phyloP scores from a whole-genome alignment of 2,113 vertebrate genomes.

The Gambusia affinis region DNA sequence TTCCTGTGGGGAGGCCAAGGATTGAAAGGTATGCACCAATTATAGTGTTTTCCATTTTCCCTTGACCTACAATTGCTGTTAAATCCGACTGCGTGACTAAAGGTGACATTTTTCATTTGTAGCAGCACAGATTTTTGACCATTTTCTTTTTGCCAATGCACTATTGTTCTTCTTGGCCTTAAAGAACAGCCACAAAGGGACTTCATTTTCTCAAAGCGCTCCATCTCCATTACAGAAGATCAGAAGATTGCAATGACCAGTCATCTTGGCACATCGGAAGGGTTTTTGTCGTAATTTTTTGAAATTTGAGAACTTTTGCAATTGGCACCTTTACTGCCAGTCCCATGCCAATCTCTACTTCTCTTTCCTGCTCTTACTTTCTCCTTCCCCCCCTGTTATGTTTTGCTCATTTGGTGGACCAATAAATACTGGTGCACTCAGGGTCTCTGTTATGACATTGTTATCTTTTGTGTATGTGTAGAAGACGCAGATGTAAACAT shows the following conservation, averaged over 20 bases:
- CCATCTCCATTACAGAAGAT: slow-evolving; percentile 6
- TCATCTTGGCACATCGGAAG: slow-evolving; percentile 33
- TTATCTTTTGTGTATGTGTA: slow-evolving; percentile 63
- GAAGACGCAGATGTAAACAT: slow-evolving; percentile 54
- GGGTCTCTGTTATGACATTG: slow-evolving; percentile 61
- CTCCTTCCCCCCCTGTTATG: slow-evolving; percentile 31
- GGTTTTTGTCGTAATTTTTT: slow-evolving; percentile 15
- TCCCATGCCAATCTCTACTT: not conserved
- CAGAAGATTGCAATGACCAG: slow-evolving; percentile 11
- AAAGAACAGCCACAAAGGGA: slow-evolving; percentile 26
- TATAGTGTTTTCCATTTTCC: slow-evolving; percentile 29
- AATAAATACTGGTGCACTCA: slow-evolving; percentile 47
- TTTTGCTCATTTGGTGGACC: slow-evolving; percentile 56
- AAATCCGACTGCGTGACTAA: slow-evolving; percentile 47
- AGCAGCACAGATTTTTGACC: not conserved
- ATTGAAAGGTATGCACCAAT: slow-evolving; percentile 48
- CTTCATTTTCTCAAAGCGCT: not conserved
- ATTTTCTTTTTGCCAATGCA: slow-evolving; percentile 13
- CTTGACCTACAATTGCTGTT: slow-evolving; percentile 35
- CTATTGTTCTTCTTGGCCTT: slow-evolving; percentile 30
- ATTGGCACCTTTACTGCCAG: slow-evolving; percentile 6
- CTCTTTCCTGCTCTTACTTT: slow-evolving; percentile 6
- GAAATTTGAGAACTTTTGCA: slow-evolving; percentile 30
- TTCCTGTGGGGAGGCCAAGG: slow-evolving; percentile 19
- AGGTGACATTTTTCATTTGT: slow-evolving; percentile 38